Base-by-base conservation (phyloP, 2,888 invertebrate genomes). In the Caenorhabditis imperialis region DNA sequence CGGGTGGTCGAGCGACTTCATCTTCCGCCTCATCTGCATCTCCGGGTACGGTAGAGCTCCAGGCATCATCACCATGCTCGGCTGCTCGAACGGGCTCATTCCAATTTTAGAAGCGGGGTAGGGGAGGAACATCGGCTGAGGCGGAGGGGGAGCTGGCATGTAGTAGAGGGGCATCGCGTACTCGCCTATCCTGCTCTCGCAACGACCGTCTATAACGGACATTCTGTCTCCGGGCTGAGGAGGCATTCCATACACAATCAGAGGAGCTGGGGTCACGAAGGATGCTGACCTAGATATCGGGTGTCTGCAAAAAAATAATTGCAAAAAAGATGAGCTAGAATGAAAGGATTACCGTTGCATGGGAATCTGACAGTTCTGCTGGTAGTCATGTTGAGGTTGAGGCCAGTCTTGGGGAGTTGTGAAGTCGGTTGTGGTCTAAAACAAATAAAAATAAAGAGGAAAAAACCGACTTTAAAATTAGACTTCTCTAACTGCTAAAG, bases 261-360 rank as follows among this genome's bases (percentile, higher is more conserved):
- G 1, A 5, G 75, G 75, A 8, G 75, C 51, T n/a, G 75, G 70
- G 3, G 75, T 45, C 12, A 70, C 75, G 33, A 75, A 75, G 3
- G 75, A 75, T n/a, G 75, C 75, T 8, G 75, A 75, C 44, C 75
- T 53, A 0, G 75, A 75, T 12, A 75, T 50, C 10, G 75, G 63
- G 40, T 63, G 75, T 63, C 70, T 71, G 37, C 0, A 62, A 14
- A 7, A 27, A 12, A 7, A 50, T 22, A 20, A n/a, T n/a, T 12
- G n/a, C 37, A 22, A 37, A 20, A 38, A 3, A 22, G 18, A 3
- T 2, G 12, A 20, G 12, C 30, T 30, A 7, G 23, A 20, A 18
- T 33, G n/a, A 37, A 33, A 30, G 6, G 23, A 22, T 12, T 5
- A 62, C 57, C 50, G 48, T 35, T 57, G 71, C 55, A 62, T 44